Conservation (phyloP, 2,888 invertebrate genomes). For the Epinotia bilunana region DNA sequence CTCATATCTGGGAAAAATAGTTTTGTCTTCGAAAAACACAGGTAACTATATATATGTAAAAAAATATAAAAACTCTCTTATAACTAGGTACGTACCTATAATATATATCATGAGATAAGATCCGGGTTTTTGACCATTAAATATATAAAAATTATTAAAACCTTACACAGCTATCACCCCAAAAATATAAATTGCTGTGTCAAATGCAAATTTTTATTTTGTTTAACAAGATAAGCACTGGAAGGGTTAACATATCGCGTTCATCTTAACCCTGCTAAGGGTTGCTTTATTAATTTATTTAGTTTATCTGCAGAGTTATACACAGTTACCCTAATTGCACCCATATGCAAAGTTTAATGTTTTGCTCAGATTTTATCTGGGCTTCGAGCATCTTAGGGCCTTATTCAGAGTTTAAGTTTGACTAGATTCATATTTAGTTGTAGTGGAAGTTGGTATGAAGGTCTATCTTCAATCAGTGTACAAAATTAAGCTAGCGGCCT, state of each 20-base stretch:
- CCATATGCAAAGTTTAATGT: slow-evolving; percentile 81
- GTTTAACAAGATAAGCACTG: slow-evolving; percentile 44
- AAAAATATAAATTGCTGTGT: slow-evolving; percentile 28
- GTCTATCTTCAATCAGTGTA: background rate
- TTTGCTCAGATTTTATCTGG: slow-evolving; percentile 72
- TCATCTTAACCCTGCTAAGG: slow-evolving; percentile 77
- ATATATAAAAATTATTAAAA: background rate
- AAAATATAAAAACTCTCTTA: too few species aligned
- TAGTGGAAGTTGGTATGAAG: background rate
- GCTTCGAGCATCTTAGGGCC: slow-evolving; percentile 14
- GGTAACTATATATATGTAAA: too few species aligned
- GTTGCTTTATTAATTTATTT: slow-evolving; percentile 83
- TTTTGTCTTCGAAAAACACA: too few species aligned
- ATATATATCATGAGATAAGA: too few species aligned
- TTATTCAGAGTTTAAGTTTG: slow-evolving; percentile 1
- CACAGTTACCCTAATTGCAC: slow-evolving; percentile 75
- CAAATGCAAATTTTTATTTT: slow-evolving; percentile 42
- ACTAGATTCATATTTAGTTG: background rate
- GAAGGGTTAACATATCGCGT: slow-evolving; percentile 71
- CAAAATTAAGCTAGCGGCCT: too few species aligned
- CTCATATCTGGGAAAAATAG: too few species aligned
- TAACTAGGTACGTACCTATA: too few species aligned
- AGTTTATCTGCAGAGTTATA: slow-evolving; percentile 69
- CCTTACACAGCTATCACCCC: slow-evolving; percentile 14
- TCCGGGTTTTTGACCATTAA: too few species aligned